Percentiles rank a stretch among this genome's conserved stretches.
phyloP scores from a whole-genome alignment of 2,797 vertebrate genomes.

The Sorex maritimensis region DNA sequence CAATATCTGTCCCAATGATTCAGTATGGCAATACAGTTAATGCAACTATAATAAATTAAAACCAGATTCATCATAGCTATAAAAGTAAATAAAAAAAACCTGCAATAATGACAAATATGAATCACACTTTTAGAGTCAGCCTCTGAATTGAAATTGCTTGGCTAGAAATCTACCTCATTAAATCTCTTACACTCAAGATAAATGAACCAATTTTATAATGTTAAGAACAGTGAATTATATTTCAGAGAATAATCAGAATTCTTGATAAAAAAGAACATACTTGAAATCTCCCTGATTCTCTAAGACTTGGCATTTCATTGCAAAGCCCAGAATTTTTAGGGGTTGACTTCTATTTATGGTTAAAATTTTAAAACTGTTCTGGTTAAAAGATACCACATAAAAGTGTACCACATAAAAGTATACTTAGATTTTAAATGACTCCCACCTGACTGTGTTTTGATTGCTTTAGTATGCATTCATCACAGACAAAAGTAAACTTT shows the following conservation, averaged over 20 bases:
- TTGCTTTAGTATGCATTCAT: slow-evolving; percentile 71
- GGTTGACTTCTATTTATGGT: slow-evolving; percentile 35
- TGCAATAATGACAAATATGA: slow-evolving; percentile 82
- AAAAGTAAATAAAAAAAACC: slow-evolving; percentile 81
- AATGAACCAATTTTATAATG: slow-evolving; percentile 83
- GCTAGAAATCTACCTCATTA: slow-evolving; percentile 79
- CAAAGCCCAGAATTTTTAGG: slow-evolving; percentile 48
- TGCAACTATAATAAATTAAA: slow-evolving; percentile 79
- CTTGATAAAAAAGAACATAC: slow-evolving; percentile 70
- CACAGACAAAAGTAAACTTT: slow-evolving; percentile 57
- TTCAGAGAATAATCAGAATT: slow-evolving; percentile 82
- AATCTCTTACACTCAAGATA: slow-evolving; percentile 82
- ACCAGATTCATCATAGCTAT: slow-evolving; percentile 68
- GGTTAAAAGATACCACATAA: slow-evolving; percentile 53
- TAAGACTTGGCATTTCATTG: slow-evolving; percentile 53
- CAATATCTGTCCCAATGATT: slow-evolving; percentile 77
- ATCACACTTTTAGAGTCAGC: slow-evolving; percentile 69
- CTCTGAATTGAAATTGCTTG: slow-evolving; percentile 79
- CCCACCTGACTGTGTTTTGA: slow-evolving; percentile 70
- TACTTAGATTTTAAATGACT: slow-evolving; percentile 59
- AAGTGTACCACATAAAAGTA: slow-evolving; percentile 57
- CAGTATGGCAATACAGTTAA: slow-evolving; percentile 67
- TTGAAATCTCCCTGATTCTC: slow-evolving; percentile 65
- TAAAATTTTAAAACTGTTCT: slow-evolving; percentile 52
- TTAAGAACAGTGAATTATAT: slow-evolving; percentile 74